These are phyloP conservation scores for Atractosteus spatula DNA, from an alignment of 2,113 vertebrate species.

Conservation along the genomic window DNA sequence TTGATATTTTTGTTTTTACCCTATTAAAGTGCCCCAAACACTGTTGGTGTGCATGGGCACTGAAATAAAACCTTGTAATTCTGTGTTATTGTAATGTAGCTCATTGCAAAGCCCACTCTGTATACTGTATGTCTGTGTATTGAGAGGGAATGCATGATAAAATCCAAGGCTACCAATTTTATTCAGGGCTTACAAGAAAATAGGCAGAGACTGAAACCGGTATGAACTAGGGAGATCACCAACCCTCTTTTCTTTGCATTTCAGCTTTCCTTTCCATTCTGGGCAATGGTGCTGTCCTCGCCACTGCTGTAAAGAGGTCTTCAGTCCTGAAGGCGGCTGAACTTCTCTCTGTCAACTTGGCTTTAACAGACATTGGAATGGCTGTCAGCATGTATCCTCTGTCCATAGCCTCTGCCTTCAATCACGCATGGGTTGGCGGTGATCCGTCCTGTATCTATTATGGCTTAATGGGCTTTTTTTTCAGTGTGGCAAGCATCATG, in stretches of 20 bases:
- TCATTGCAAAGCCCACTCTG: too few species aligned
- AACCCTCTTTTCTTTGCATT: background rate
- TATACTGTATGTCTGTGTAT: too few species aligned
- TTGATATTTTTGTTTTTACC: too few species aligned
- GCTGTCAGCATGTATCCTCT: constrained; percentile 60
- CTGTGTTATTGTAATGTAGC: too few species aligned
- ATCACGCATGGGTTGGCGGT: constrained; percentile 54
- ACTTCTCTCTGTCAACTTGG: constrained; percentile 55
- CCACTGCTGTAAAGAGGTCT: constrained; percentile 28
- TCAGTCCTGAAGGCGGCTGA: constrained; percentile 48
- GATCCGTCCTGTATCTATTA: constrained; percentile 52
- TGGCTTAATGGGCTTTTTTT: constrained; percentile 60
- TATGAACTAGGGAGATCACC: too few species aligned
- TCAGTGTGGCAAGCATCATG: constrained; percentile 58
- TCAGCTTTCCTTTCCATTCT: constrained; percentile 47
- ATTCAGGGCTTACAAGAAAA: too few species aligned
- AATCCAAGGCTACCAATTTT: too few species aligned
- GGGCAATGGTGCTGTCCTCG: constrained; percentile 45
- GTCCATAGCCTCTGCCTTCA: constrained; percentile 52
- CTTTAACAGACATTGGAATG: constrained; percentile 56
- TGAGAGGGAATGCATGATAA: too few species aligned
- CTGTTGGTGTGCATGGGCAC: too few species aligned
- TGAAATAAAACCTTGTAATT: too few species aligned
- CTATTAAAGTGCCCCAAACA: too few species aligned
- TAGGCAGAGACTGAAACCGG: too few species aligned